These are phyloP conservation scores for Struthio camelus DNA, from an alignment of 2,113 vertebrate genomes.

Conservation along the genomic window DNA sequence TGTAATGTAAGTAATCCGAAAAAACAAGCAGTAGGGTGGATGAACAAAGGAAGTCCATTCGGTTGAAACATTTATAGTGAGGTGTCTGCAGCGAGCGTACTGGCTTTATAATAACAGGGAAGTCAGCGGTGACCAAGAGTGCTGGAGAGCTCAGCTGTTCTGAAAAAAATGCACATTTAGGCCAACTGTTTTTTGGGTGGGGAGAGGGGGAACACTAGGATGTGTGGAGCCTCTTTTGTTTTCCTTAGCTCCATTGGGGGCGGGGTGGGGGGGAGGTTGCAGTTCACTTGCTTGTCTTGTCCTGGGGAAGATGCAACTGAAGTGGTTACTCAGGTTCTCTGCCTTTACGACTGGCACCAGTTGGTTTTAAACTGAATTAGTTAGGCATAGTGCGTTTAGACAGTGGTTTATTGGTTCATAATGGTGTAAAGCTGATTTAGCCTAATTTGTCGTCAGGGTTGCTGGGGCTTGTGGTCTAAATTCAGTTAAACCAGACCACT, in stretches of 20 bases:
- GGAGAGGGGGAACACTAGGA: not conserved
- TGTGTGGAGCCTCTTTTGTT: not conserved
- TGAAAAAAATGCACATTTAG: accelerated
- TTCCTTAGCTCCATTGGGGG: not conserved
- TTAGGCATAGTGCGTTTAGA: not conserved
- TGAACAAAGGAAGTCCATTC: not conserved
- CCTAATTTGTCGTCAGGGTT: slow-evolving; percentile 14
- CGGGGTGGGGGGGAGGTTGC: not conserved
- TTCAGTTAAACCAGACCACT: not conserved
- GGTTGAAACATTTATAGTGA: not conserved
- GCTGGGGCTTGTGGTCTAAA: not conserved
- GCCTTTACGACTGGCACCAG: not conserved
- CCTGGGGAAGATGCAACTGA: not conserved
- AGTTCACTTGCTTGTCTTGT: not conserved
- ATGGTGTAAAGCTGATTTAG: slow-evolving; percentile 21
- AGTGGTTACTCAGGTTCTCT: not conserved
- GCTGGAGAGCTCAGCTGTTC: not conserved
- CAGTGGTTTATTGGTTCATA: not conserved
- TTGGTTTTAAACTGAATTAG: slow-evolving; percentile 17
- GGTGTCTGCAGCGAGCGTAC: not conserved
- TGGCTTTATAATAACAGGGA: not conserved
- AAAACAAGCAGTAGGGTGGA: accelerated
- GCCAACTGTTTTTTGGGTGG: accelerated
- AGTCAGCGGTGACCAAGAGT: not conserved
- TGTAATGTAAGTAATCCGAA: not conserved